Conservation (phyloP, 2,888 invertebrate species). For the Antheraea assamensis region DNA sequence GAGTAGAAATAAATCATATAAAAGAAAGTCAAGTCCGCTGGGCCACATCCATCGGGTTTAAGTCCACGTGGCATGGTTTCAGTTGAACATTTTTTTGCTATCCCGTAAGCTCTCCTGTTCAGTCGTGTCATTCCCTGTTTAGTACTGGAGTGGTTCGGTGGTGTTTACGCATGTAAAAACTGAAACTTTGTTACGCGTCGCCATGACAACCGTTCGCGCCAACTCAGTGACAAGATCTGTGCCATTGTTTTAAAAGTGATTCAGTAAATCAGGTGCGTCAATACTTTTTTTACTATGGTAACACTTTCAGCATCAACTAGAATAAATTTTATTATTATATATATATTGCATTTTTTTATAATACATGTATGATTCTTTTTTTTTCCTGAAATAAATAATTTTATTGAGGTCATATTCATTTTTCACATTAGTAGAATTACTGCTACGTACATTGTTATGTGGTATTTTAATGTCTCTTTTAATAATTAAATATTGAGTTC, state of each 20-base stretch:
- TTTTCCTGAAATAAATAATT: too few species aligned
- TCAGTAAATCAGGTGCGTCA: slow-evolving; percentile 29
- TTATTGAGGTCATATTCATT: too few species aligned
- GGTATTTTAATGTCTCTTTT: too few species aligned
- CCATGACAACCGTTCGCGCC: slow-evolving; percentile 58
- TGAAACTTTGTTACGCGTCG: slow-evolving; percentile 57
- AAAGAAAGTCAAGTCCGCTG: background rate
- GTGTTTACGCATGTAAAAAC: slow-evolving; percentile 45
- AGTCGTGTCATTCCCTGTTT: slow-evolving; percentile 61
- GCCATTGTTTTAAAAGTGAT: slow-evolving; percentile 35
- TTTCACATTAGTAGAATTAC: too few species aligned
- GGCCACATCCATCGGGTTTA: slow-evolving; percentile 25
- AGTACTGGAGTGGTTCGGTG: slow-evolving; percentile 54
- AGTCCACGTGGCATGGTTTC: slow-evolving; percentile 38
- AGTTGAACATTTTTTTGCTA: slow-evolving; percentile 58
- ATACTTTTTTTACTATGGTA: slow-evolving; percentile 22
- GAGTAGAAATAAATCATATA: too few species aligned
- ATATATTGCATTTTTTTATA: too few species aligned
- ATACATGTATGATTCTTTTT: too few species aligned
- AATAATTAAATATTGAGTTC: too few species aligned
- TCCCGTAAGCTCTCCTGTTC: slow-evolving; percentile 51
- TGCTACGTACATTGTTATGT: too few species aligned
- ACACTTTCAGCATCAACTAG: background rate
- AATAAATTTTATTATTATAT: too few species aligned
- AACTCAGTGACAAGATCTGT: slow-evolving; percentile 45